Conservation (phyloP, 2,113 vertebrate species). For the Ictalurus furcatus region DNA sequence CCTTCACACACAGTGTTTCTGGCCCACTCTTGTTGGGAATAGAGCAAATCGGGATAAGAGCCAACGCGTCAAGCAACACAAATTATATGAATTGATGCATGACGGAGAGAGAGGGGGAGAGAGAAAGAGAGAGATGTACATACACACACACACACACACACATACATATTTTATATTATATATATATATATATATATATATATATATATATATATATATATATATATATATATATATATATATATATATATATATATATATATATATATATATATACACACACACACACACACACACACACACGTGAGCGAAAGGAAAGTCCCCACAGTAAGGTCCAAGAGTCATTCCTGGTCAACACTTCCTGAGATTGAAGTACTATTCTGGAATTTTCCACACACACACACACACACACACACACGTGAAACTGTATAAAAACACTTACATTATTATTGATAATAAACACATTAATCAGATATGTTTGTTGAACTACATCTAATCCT, state of each 20-base stretch:
- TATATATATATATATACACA: no score
- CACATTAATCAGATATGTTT: neutral
- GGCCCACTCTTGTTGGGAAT: conserved; percentile 18
- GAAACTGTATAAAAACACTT: neutral
- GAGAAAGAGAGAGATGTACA: neutral
- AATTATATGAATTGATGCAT: conserved; percentile 54
- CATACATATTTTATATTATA: no score
- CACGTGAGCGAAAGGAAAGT: conserved; percentile 68
- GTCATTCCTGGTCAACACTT: conserved; percentile 67
- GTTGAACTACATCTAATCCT: neutral
- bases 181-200: no score
- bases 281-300: neutral
- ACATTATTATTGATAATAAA: neutral
- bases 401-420: conserved; percentile 43
- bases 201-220: neutral
- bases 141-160: no score
- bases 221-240: no score
- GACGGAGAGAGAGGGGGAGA: conserved; percentile 20
- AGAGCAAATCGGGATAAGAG: conserved; percentile 61
- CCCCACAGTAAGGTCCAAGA: conserved; percentile 63
- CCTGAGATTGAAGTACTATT: conserved; percentile 66
- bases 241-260: no score
- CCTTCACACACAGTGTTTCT: conserved; percentile 25
- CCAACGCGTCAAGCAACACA: conserved; percentile 68
- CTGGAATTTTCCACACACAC: conserved; percentile 47